Conservation (phyloP, 2,113 vertebrate genomes). For the Trogon melanurus region DNA sequence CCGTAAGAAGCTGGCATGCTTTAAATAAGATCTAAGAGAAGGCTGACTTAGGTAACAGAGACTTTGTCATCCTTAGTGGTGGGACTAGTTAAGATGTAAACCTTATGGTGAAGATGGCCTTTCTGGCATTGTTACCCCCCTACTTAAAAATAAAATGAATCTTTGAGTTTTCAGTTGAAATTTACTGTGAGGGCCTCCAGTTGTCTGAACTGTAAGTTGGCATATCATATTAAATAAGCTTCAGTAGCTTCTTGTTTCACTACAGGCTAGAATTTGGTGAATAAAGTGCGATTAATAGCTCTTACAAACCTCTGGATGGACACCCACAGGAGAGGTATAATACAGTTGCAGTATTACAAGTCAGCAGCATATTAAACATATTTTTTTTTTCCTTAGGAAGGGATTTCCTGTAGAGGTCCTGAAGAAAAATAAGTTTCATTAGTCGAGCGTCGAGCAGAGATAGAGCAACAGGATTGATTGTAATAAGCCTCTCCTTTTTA, state of each 20-base stretch:
- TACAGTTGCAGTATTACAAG: not conserved
- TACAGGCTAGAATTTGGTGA: not conserved
- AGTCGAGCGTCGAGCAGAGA: constrained; percentile 52
- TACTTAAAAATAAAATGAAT: constrained; percentile 8
- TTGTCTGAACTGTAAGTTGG: not conserved
- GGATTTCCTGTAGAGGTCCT: constrained; percentile 61
- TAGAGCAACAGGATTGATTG: constrained; percentile 70
- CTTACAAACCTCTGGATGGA: not conserved
- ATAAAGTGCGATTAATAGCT: not conserved
- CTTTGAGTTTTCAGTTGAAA: not conserved
- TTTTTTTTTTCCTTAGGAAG: constrained; percentile 43
- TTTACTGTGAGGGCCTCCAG: not conserved
- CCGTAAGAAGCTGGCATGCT: not conserved
- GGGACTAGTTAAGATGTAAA: not conserved
- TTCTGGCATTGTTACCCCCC: not conserved
- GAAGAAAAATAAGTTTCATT: constrained; percentile 74
- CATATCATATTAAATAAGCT: not conserved
- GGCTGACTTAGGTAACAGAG: not conserved
- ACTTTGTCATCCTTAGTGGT: not conserved
- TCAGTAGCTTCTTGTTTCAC: not conserved
- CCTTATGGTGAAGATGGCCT: not conserved
- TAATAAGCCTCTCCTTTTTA: constrained; percentile 72
- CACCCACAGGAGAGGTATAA: constrained; percentile 31
- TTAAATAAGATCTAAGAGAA: not conserved
- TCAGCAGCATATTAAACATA: not conserved